Evolutionary conservation across 2,888 invertebrate genomes (phyloP), one percentile per base, ranked within the genome.

Genomic region (Hecatera dysodea): DNA sequence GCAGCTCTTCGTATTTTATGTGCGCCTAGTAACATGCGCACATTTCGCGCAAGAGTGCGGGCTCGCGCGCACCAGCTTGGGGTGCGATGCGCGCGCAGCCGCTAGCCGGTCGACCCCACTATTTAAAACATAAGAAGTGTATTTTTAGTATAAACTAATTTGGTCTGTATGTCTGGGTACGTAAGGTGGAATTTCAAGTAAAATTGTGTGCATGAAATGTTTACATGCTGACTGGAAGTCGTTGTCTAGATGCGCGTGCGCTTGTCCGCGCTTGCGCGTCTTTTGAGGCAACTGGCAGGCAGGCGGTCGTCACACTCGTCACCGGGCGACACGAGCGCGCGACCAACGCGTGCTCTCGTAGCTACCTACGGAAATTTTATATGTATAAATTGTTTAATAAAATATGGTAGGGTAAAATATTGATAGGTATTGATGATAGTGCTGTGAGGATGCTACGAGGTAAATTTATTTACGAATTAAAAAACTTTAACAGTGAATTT

Each of bases 11-110:
- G 46, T 44, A 63, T 27, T 67, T 86, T 84, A 90, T 93, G 90
- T 52, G 78, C 83, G 86, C 94, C 94, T 94, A 86, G 94, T 94
- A 93, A 87, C 87, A 92, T 92, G 96, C 95, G 96, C 96, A 95
- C 95, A 92, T 92, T 95, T 95, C 95, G 95, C 95, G 95, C 96
- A 96, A 94, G 93, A 92, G 91, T 90, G 91, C 91, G 91, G 91
- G 89, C 89, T 90, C 90, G 91, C 92, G 95, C 95, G 94, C 94
- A 93, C 87, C 87, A 77, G 84, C 85, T 84, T 88, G 90, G 90
- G 87, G 92, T 90, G 85, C 87, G 87, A 87, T 90, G 93, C 93
- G 95, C 93, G 93, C 92, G 92, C 93, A 62, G 27, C 44, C 60
- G 3, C n/a, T 48, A 62, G 27, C 44, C 60, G 3, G 22, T 48